Conservation (phyloP, 2,113 vertebrate species). For the Ovis canadensis region DNA sequence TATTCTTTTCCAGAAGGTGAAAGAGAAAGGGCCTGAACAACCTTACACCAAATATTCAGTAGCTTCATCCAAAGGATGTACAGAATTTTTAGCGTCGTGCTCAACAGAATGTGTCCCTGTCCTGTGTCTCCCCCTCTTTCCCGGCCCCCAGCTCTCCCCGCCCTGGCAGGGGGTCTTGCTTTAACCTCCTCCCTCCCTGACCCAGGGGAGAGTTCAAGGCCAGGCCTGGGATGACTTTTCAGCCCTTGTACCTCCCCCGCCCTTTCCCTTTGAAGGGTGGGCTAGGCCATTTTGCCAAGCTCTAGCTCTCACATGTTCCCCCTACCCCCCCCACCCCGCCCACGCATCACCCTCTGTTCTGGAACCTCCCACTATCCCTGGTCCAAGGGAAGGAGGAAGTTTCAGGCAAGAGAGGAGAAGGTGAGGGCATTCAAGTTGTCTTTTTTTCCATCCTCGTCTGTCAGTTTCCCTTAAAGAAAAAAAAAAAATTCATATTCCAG, state of each 20-base stretch:
- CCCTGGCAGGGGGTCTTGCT: constrained; percentile 39
- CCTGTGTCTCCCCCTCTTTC: background rate
- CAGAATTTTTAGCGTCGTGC: constrained; percentile 72
- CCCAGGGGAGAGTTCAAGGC: constrained; percentile 36
- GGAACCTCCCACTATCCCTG: background rate
- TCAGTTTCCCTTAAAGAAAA: constrained; percentile 69
- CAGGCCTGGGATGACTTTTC: constrained; percentile 30
- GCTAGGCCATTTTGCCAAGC: constrained; percentile 60
- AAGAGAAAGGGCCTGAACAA: constrained; percentile 69
- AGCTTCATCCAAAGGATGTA: constrained; percentile 81
- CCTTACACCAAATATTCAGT: constrained; percentile 78
- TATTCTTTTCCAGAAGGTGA: constrained; percentile 66
- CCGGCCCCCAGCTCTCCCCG: background rate
- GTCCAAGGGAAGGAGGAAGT: constrained; percentile 22
- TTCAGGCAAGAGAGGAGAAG: constrained; percentile 18
- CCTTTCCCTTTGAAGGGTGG: constrained; percentile 39
- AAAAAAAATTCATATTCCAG: constrained; percentile 74
- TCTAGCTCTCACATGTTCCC: constrained; percentile 41
- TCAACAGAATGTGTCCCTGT: constrained; percentile 70
- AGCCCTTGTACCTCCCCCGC: background rate
- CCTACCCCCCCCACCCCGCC: background rate
- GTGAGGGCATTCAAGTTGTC: constrained; percentile 55
- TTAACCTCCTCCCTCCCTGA: constrained; percentile 39
- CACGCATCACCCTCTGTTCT: background rate
- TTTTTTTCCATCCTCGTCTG: constrained; percentile 61